Conservation (phyloP, 2,113 vertebrate genomes). For the Diphyllodes magnificus region DNA sequence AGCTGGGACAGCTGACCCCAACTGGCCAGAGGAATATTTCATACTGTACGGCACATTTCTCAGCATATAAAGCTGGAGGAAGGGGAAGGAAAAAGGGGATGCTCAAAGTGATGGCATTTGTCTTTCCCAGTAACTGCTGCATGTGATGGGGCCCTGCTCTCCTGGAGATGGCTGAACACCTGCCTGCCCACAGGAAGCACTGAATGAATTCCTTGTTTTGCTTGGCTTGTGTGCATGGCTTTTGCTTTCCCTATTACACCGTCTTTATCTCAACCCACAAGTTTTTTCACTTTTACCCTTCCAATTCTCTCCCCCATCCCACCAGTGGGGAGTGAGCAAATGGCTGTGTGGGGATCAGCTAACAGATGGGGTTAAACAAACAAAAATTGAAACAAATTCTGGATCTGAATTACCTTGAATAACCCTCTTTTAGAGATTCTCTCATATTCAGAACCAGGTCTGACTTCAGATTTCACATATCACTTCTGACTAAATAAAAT, state of each 20-base stretch:
- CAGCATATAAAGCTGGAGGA: neutral
- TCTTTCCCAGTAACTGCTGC: neutral
- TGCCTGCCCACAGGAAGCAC: rapidly evolving
- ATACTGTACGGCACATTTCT: neutral
- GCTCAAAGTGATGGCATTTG: rapidly evolving
- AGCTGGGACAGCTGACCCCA: neutral
- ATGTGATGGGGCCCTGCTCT: rapidly evolving
- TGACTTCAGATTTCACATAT: neutral
- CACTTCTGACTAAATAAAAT: neutral
- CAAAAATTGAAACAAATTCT: neutral
- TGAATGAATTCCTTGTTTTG: neutral
- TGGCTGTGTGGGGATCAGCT: rapidly evolving
- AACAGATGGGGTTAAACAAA: neutral
- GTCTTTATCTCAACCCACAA: neutral
- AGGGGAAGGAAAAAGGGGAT: neutral
- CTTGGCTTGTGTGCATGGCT: rapidly evolving
- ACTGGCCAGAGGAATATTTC: neutral
- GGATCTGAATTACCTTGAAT: neutral
- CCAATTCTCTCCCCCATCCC: neutral
- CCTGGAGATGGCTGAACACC: neutral
- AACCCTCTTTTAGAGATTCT: neutral
- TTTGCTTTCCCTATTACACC: neutral
- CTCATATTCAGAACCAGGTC: neutral
- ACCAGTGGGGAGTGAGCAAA: neutral
- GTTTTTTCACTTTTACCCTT: neutral